Evolutionary conservation across 2,888 invertebrate species (phyloP), one percentile per base, ranked within the genome.

Genomic region (Hypolimnas misippus): DNA sequence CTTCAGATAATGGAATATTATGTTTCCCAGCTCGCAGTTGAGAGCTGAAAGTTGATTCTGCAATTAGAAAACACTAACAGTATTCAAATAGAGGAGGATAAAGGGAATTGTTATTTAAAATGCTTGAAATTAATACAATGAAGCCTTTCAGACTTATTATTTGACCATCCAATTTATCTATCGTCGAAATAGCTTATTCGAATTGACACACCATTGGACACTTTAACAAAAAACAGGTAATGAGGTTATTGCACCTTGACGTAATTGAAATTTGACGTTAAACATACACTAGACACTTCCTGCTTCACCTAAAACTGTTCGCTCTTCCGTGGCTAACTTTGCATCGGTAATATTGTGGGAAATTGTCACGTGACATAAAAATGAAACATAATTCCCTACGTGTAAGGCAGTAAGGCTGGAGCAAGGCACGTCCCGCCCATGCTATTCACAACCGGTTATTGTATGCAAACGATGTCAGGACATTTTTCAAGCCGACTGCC

Each of bases 401-500:
- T 72, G 70, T 75, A 70, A 63, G 71, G 70, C 72, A 71, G 70
- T 75, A 70, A 63, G 70, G 70, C 72, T 73, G 70, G 66, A 72
- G 72, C 75, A 70, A 65, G 74, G 70, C 78, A 79, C 82, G 81
- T 82, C 73, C 76, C 74, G 67, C 70, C 69, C 71, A 65, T 65
- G 76, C 78, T 77, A 76, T 81, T 81, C 82, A 77, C 81, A 82
- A 80, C 83, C 83, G 86, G 84, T 84, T 84, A 89, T 88, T 90
- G 87, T 89, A 89, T 89, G 89, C 84, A 86, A 90, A 89, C 85
- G 75, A 81, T 70, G 78, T 65, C 74, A 75, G 78, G 81, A 80
- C 75, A 82, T 82, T 86, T 87, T 85, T 81, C 78, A 77, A 73
- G 75, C 72, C 63, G 62, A 50, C 69, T 67, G 67, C 55, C 63